Percentiles rank a stretch among this genome's conserved stretches.
Evolutionary conservation across 2,888 invertebrate species (phyloP).

Genomic region (Diarsia dahlii): DNA sequence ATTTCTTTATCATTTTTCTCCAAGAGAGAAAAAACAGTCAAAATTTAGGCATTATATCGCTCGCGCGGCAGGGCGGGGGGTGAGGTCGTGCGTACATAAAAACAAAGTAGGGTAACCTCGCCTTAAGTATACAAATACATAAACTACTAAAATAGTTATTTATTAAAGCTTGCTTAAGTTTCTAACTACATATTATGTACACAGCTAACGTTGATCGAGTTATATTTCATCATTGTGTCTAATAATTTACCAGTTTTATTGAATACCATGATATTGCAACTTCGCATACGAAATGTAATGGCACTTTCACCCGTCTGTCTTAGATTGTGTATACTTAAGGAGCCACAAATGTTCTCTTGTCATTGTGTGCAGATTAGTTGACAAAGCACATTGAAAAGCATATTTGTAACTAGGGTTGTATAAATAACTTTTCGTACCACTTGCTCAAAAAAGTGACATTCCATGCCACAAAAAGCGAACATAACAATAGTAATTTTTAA

Average conservation of each 20-base stretch:
- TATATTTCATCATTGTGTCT: conserved; percentile 16
- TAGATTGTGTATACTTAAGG: conserved; percentile 72
- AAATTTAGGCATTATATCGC: too few species aligned
- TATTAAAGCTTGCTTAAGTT: background rate
- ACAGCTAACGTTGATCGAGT: background rate
- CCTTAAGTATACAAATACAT: too few species aligned
- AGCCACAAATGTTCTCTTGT: conserved; percentile 75
- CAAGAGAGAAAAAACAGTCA: too few species aligned
- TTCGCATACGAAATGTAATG: conserved; percentile 83
- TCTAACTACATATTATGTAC: background rate
- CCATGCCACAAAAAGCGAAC: too few species aligned
- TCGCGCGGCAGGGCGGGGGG: too few species aligned
- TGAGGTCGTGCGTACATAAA: too few species aligned
- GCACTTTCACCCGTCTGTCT: conserved; percentile 82
- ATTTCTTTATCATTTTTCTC: too few species aligned
- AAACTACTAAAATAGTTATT: too few species aligned
- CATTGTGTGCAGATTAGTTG: conserved; percentile 84
- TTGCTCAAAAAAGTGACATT: too few species aligned
- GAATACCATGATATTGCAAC: conserved; percentile 80
- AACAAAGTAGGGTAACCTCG: too few species aligned
- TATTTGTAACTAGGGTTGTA: conserved; percentile 62
- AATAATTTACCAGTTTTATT: conserved; percentile 42
- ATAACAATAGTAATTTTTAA: too few species aligned
- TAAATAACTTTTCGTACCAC: too few species aligned
- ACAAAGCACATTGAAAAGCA: conserved; percentile 59